These are phyloP conservation scores for Aphelenchoides bicaudatus DNA, from an alignment of 2,888 invertebrate species.

Conservation along the genomic window DNA sequence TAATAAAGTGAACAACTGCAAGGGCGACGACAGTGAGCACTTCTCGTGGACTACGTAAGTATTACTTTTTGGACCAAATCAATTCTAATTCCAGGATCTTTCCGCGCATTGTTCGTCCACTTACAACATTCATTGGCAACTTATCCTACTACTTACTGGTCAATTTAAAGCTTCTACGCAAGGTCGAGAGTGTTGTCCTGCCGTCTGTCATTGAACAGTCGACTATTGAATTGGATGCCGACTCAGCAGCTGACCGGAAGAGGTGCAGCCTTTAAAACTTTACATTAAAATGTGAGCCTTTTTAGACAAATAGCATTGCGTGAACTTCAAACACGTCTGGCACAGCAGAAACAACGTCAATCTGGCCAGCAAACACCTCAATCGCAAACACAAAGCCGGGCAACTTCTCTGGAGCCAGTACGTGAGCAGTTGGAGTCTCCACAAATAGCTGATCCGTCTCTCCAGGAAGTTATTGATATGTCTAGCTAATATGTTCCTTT, in stretches of 20 bases:
- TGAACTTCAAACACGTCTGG: conserved; percentile 51
- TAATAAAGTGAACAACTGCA: conserved; percentile 34
- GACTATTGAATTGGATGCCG: conserved; percentile 27
- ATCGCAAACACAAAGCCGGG: too few relatives aligned
- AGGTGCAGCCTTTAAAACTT: conserved; percentile 19
- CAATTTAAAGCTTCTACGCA: conserved; percentile 34
- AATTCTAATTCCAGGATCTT: conserved; percentile 42
- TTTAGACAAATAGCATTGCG: conserved; percentile 39
- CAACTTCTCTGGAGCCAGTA: too few relatives aligned
- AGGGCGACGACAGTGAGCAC: conserved; percentile 54
- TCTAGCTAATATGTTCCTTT: too few relatives aligned
- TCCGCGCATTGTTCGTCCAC: conserved; percentile 47
- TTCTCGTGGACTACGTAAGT: conserved; percentile 56
- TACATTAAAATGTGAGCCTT: background rate
- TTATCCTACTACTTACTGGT: conserved; percentile 42
- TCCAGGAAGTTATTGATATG: too few relatives aligned
- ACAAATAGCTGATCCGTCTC: too few relatives aligned
- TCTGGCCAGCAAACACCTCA: too few relatives aligned
- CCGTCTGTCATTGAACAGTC: conserved; percentile 21
- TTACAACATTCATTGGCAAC: conserved; percentile 39
- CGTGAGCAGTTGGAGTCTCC: too few relatives aligned
- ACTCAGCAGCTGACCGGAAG: conserved; percentile 37
- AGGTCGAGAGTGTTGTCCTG: conserved; percentile 22
- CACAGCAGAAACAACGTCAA: conserved; percentile 18
- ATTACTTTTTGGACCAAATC: conserved; percentile 2